These are phyloP conservation scores for Deroplatys truncata DNA, from an alignment of 2,888 invertebrate species.

Conservation along the genomic window DNA sequence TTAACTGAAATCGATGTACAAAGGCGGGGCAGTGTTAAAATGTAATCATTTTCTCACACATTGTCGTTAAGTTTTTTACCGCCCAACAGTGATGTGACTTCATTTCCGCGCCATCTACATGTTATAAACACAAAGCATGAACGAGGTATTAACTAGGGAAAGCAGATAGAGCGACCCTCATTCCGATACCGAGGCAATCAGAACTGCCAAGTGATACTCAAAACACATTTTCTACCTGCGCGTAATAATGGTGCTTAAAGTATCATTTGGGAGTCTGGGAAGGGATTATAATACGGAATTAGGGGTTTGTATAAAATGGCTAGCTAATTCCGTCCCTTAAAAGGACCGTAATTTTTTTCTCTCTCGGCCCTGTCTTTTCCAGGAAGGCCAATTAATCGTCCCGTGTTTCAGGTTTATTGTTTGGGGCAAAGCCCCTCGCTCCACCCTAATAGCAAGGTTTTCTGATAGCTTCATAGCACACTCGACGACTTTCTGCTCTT, in stretches of 20 bases:
- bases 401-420: neutral
- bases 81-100: no score
- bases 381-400: neutral
- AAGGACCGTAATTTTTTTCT: neutral
- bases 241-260: neutral
- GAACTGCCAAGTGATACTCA: neutral
- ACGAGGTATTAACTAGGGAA: no score
- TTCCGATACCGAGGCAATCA: neutral
- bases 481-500: neutral
- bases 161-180: no score
- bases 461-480: neutral
- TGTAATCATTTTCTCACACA: no score
- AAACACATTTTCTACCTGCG: neutral
- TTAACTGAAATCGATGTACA: no score
- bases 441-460: neutral
- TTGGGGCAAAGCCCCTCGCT: neutral
- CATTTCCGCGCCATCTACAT: neutral
- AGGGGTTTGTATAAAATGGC: neutral
- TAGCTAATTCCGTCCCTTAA: neutral
- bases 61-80: no score
- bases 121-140: neutral
- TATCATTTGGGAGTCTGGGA: neutral
- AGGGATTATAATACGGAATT: neutral
- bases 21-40: no score
- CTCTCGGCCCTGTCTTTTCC: neutral